Evolutionary conservation across 2,888 invertebrate species (phyloP).

Genomic region (Ashinkailepas kermadecensis): DNA sequence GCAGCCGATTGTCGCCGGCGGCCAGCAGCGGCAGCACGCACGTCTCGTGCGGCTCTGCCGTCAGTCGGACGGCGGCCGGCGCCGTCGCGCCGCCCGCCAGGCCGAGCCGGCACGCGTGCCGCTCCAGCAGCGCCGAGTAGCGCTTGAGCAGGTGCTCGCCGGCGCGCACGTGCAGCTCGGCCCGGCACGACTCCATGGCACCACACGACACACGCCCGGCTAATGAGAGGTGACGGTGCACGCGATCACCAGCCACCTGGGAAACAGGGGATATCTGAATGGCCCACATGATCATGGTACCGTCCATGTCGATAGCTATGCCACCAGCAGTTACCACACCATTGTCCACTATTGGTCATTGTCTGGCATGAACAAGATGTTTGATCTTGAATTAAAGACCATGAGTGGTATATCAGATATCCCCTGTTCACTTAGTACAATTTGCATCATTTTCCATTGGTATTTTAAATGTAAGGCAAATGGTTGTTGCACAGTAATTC

Average conservation of each 20-base stretch:
- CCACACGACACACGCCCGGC: background rate
- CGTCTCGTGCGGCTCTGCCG: constrained; percentile 29
- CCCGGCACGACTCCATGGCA: constrained; percentile 6
- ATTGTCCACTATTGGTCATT: too few species aligned
- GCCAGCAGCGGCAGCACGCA: constrained; percentile 29
- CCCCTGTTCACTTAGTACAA: too few species aligned
- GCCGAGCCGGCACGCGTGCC: background rate
- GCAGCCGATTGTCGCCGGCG: constrained; percentile 28
- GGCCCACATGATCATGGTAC: too few species aligned
- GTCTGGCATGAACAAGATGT: too few species aligned
- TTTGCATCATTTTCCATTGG: too few species aligned
- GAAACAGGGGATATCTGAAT: background rate
- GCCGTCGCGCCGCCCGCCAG: background rate
- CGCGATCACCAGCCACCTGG: background rate
- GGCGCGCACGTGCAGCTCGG: background rate
- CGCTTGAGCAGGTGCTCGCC: constrained; percentile 16
- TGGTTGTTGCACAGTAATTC: too few species aligned
- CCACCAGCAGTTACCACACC: too few species aligned
- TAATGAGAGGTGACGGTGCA: background rate
- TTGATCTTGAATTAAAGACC: too few species aligned
- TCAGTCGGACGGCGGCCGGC: background rate
- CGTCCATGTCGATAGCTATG: too few species aligned
- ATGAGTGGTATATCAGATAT: too few species aligned
- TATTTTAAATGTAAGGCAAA: too few species aligned
- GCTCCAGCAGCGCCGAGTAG: constrained; percentile 2